A percentile compares a stretch with the other conserved stretches of the same genome.
These are phyloP conservation scores for Megaptera novaeangliae DNA, from an alignment of 2,113 vertebrate species.

Conservation along the genomic window DNA sequence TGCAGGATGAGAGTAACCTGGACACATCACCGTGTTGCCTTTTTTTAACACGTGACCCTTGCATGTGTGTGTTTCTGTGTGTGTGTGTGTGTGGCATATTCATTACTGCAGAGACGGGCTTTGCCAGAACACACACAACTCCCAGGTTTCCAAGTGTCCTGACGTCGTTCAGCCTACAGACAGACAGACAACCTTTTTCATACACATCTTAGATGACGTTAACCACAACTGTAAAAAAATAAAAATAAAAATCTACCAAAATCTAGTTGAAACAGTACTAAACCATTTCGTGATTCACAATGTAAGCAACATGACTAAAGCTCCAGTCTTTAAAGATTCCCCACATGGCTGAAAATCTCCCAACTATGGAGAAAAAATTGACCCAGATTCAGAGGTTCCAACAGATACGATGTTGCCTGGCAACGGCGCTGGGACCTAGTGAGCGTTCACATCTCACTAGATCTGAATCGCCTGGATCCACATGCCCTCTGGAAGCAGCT, in stretches of 20 bases:
- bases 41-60: not conserved
- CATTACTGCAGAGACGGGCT: not conserved
- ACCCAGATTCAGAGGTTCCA: not conserved
- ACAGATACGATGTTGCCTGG: not conserved
- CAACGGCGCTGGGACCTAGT: not conserved
- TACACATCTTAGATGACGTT: not conserved
- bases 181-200: not conserved
- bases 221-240: not conserved
- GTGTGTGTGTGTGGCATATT: not conserved
- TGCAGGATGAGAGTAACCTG: not conserved
- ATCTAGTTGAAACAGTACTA: not conserved
- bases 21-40: not conserved
- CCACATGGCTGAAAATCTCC: not conserved
- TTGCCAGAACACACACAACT: not conserved
- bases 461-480: not conserved
- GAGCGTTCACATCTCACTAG: no score
- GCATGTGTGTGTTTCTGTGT: not conserved
- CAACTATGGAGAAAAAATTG: accelerated
- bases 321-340: not conserved
- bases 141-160: not conserved
- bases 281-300: not conserved
- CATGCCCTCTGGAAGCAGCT: not conserved
- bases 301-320: not conserved
- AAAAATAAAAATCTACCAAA: not conserved
- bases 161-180: constrained; percentile 5